Base-by-base conservation (phyloP, 1,140 invertebrate genomes). In the Teleogryllus occipitalis region DNA sequence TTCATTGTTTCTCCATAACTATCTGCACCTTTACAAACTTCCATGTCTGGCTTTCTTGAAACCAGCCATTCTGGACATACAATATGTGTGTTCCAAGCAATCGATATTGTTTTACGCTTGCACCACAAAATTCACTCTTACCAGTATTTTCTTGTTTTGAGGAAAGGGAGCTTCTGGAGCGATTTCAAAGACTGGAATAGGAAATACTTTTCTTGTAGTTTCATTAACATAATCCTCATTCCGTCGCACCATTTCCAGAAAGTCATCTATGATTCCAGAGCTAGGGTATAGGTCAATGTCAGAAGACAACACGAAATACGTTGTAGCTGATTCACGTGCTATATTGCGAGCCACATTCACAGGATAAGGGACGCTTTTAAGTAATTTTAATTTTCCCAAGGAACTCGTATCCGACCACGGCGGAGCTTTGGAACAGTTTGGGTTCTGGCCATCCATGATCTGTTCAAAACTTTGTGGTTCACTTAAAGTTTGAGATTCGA, bases 231-330 rank as follows among this genome's bases (percentile, higher is more conserved):
- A 39, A 39, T 39, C 27, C 4, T 95, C 87, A 49, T 86, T 92
- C 81, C 89, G 88, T 7, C 92, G 90, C 77, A 96, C 91, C 93
- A 96, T 94, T 82, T 94, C 92, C 65, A 96, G 87, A 84, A 96
- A 96, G 82, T 91, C 90, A 8, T 88, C 87, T 22, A 93, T 91
- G 80, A 95, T 84, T 82, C 92, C 90, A 18, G 94, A 92, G 87
- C 91, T 95, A n/a, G 95, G 95, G 86, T 96, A 96, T 49, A 96
- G 88, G 85, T 96, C 95, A 82, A 96, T 95, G 84, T 97, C 95
- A 18, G 94, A 95, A 8, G 95, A 92, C 80, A 97, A 88, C 54
- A 98, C 89, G 85, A 92, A 96, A 84, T 96, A 90, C 18, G 96
- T 96, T 39, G 92, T 86, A 8, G 96, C 92, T 8, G 91, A 89